These are phyloP conservation scores for Trichosurus vulpecula DNA, from an alignment of 2,797 vertebrate species.

Conservation along the genomic window DNA sequence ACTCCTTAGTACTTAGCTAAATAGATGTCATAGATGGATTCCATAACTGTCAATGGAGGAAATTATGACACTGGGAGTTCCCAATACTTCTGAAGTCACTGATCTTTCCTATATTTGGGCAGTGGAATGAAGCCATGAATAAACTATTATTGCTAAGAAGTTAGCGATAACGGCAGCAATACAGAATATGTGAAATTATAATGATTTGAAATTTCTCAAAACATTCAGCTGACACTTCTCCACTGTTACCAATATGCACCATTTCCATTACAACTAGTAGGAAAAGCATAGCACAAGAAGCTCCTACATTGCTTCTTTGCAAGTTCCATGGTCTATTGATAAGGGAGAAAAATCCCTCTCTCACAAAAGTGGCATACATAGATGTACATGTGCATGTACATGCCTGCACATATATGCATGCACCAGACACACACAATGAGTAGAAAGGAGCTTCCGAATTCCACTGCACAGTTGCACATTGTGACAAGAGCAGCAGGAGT, in stretches of 20 bases:
- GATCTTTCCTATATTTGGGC: not conserved
- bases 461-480: not conserved
- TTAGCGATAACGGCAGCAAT: not conserved
- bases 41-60: not conserved
- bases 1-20: not conserved
- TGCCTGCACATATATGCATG: not conserved
- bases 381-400: not conserved
- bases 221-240: slow-evolving; percentile 11
- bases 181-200: not conserved
- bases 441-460: not conserved
- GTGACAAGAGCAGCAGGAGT: slow-evolving; percentile 23
- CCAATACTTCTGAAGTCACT: not conserved
- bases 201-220: not conserved
- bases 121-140: not conserved
- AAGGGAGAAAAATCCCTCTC: not conserved
- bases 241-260: not conserved
- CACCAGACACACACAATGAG: not conserved
- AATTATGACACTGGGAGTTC: not conserved
- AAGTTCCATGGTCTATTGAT: slow-evolving; percentile 30
- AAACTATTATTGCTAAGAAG: not conserved
- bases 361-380: not conserved
- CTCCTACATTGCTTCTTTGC: slow-evolving; percentile 16
- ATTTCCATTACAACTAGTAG: not conserved
- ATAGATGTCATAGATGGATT: not conserved
- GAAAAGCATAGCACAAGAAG: slow-evolving; percentile 5